These are phyloP conservation scores for Pandemis corylana DNA, from an alignment of 2,888 invertebrate species.

Conservation along the genomic window DNA sequence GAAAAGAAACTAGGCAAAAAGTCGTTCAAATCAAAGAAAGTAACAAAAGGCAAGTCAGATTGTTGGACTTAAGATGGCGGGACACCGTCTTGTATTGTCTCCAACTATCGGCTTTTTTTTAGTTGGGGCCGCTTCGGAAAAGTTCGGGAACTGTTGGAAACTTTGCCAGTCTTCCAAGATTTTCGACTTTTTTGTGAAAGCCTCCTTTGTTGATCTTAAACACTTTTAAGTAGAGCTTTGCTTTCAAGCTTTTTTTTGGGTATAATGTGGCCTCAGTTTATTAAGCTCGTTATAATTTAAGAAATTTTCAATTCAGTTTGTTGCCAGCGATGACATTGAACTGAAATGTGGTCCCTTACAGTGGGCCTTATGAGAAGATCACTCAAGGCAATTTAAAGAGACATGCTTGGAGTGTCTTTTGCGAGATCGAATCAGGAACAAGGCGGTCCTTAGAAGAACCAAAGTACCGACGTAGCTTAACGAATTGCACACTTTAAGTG, in stretches of 20 bases:
- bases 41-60: constrained; percentile 5
- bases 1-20: too few relatives aligned
- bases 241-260: not conserved
- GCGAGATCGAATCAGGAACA: too few relatives aligned
- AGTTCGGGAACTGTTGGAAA: constrained; percentile 16
- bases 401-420: too few relatives aligned
- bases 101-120: constrained; percentile 4
- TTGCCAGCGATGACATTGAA: too few relatives aligned
- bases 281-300: not conserved
- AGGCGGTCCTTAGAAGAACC: too few relatives aligned
- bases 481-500: too few relatives aligned
- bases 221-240: constrained; percentile 11
- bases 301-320: not conserved
- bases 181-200: constrained; percentile 6
- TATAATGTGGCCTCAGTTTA: not conserved
- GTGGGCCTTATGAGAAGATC: too few relatives aligned
- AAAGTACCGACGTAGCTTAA: too few relatives aligned
- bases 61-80: not conserved
- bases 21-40: not conserved
- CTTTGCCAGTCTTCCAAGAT: not conserved
- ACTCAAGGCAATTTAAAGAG: too few relatives aligned
- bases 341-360: too few relatives aligned
- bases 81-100: constrained; percentile 21
- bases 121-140: constrained; percentile 4
- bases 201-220: constrained; percentile 12